Base-by-base conservation (phyloP, 2,888 invertebrate species). In the Thelaira solivaga region DNA sequence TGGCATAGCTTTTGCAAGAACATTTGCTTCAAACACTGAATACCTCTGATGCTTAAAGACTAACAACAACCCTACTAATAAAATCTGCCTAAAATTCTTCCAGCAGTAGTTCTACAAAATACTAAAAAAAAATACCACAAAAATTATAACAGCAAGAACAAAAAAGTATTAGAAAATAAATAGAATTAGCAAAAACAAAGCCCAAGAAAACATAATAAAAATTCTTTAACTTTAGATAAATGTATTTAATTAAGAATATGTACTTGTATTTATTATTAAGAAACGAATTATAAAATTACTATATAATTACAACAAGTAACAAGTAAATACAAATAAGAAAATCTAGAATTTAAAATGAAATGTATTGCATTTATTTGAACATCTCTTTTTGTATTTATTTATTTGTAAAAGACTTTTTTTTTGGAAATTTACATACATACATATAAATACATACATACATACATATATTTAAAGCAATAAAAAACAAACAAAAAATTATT, bases 201-300 rank as follows among this genome's bases (percentile, higher is more conserved):
- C 5, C 18, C 18, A 43, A 31, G 8, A 71, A 22, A 62, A 65
- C 47, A 3, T 49, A 45, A 53, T 26, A 72, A 61, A 53, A 39
- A 45, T n/a, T 65, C 45, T 18, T 65, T 59, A 64, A 76, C 51
- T 78, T 78, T 78, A 71, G 74, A 65, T 78, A 74, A 78, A 78
- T 78, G 69, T 74, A 78, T 71, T 78, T 65, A n/a, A n/a, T n/a
- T n/a, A 65, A 65, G 65, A 68, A 73, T 73, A 36, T 26, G 26
- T 36, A 78, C 69, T 61, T 73, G 67, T 74, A 74, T 67, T 67
- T 67, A n/a, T 53, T 61, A 68, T 31, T 43, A 74, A 74, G 45
- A 57, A 78, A 76, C 61, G 77, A 74, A 69, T 61, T 76, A 80
- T 77, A 76, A 77, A 79, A 73, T 80, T n/a, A n/a, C n/a, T n/a